Base-by-base conservation (phyloP, 2,113 vertebrate species). In the Ammospiza caudacuta region DNA sequence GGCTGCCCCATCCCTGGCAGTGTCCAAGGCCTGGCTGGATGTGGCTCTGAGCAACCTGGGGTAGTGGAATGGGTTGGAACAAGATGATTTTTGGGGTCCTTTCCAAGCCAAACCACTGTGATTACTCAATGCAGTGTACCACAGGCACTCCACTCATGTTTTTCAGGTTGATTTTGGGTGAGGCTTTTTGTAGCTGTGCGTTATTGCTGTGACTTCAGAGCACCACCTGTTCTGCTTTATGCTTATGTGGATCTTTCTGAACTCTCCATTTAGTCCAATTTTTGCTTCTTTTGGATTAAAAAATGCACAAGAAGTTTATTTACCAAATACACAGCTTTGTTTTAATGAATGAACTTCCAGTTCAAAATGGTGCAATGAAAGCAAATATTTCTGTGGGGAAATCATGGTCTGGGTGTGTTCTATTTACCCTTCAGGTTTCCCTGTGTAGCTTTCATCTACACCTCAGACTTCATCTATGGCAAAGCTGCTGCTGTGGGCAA, bases 11-110 rank as follows among this genome's bases (percentile, higher is more conserved):
- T 61, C 23, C 33, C 18, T 24, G 55, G 5, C 0, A 44, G 5
- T 44, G 39, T 33, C 37, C 33, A 19, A 55, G 31, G 41, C 25
- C n/a, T 9, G 63, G 29, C 0, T 76, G 17, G 29, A 54, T 0
- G 0, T 9, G 20, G 20, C 24, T 55, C 3, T 2, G 54, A 68
- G 46, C 24, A 39, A 1, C 7, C n/a, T 68, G 46, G 24, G 2
- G 0, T 1, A 9, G 25, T 41, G 63, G 21, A 47, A 15, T 15
- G 37, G 18, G 6, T 44, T 59, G 33, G 37, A 52, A 19, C 2
- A 9, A 17, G 51, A 24, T 24, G 15, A 52, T 21, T 58, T 73
- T 44, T 28, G 33, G 10, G 19, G 39, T 39, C 23, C 4, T 11
- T 75, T 67, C 52, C 69, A 67, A 61, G 15, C 15, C 27, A 67